phyloP scores from a whole-genome alignment of 2,797 vertebrate genomes.

The Chrosomus eos region DNA sequence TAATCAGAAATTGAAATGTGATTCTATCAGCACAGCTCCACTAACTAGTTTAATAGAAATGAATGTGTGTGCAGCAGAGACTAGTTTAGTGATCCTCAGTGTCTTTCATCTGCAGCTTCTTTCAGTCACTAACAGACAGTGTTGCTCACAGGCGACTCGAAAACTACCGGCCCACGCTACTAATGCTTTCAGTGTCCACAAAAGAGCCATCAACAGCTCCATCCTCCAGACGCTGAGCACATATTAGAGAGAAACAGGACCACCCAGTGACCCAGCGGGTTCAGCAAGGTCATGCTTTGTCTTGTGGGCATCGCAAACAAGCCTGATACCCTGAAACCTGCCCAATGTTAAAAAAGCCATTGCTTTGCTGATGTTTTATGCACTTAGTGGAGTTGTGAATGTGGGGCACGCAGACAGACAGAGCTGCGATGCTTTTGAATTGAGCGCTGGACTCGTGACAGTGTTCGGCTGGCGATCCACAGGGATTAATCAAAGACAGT shows the following conservation, averaged over 20 bases:
- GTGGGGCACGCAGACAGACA: not conserved
- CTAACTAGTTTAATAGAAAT: not conserved
- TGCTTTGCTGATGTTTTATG: slow-evolving; percentile 3
- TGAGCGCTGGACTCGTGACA: not conserved
- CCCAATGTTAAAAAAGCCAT: not conserved
- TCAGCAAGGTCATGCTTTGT: not conserved
- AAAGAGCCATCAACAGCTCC: slow-evolving; percentile 16
- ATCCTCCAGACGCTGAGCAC: slow-evolving; percentile 17
- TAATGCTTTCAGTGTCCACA: slow-evolving; percentile 38
- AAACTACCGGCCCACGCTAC: not conserved
- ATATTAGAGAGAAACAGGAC: slow-evolving; percentile 1
- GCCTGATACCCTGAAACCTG: not conserved
- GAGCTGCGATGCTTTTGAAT: not conserved
- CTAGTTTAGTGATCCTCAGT: not conserved
- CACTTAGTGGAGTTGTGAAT: not conserved
- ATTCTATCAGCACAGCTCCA: not conserved
- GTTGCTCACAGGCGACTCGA: slow-evolving; percentile 1
- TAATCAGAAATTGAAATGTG: not conserved
- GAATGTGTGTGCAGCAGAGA: not conserved
- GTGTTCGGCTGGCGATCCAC: not conserved
- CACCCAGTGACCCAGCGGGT: not conserved
- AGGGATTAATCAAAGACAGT: not conserved
- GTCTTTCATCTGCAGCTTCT: not conserved
- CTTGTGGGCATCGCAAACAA: not conserved
- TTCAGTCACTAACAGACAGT: slow-evolving; percentile 2